phyloP scores from a whole-genome alignment of 2,113 vertebrate genomes.

The Rhinichthys klamathensis region DNA sequence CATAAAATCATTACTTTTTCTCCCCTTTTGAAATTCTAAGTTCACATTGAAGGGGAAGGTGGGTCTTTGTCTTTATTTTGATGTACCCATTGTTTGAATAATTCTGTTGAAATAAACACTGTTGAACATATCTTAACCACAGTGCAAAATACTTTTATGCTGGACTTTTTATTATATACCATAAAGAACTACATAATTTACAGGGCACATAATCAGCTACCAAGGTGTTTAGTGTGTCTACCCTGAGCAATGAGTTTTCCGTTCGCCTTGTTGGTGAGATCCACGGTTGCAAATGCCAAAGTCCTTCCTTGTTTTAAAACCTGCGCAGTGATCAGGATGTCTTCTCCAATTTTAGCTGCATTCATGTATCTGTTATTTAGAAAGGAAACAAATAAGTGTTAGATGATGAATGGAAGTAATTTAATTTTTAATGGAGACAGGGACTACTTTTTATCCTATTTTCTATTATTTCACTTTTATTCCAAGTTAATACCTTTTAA shows the following conservation, averaged over 20 bases:
- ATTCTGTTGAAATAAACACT: conserved; percentile 66
- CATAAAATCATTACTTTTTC: conserved; percentile 73
- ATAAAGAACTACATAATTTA: not conserved
- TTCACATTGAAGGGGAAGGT: conserved; percentile 65
- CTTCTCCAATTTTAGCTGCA: conserved; percentile 91
- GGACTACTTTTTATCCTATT: not conserved
- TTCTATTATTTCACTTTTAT: not conserved
- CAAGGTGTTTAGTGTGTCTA: conserved; percentile 92
- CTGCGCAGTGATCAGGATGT: conserved; percentile 89
- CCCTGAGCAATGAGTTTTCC: conserved; percentile 94
- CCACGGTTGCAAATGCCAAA: conserved; percentile 89
- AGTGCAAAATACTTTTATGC: conserved; percentile 67
- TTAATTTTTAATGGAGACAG: not conserved
- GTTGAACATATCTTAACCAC: conserved; percentile 77
- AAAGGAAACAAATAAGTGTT: not conserved
- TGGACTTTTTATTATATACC: conserved; percentile 65
- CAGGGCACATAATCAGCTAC: conserved; percentile 62
- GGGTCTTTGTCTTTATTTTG: conserved; percentile 63
- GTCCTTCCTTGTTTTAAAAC: conserved; percentile 89
- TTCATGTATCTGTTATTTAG: conserved; percentile 84
- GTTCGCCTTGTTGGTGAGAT: conserved; percentile 87
- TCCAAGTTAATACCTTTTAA: not conserved
- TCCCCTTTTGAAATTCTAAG: conserved; percentile 69
- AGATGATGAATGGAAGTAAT: not conserved
- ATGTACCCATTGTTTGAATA: conserved; percentile 63